These are phyloP conservation scores for Rhyacophila evoluta DNA, from an alignment of 2,888 invertebrate species.

Conservation along the genomic window DNA sequence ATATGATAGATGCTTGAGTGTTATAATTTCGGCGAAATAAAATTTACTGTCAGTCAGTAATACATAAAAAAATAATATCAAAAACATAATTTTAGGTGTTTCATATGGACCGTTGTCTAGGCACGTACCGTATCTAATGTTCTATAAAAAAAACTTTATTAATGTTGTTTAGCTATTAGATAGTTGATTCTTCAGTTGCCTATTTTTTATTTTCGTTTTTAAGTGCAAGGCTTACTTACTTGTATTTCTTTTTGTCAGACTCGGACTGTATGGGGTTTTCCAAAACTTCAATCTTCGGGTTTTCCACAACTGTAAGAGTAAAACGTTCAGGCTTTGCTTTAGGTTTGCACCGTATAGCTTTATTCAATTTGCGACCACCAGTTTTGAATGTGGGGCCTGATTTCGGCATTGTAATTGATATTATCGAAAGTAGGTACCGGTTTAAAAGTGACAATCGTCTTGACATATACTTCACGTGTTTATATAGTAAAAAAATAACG, in stretches of 20 bases:
- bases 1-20: too few species aligned
- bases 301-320: background rate
- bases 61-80: too few species aligned
- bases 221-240: constrained; percentile 62
- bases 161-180: too few species aligned
- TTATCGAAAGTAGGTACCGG: background rate
- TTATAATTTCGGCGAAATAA: too few species aligned
- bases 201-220: too few species aligned
- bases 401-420: constrained; percentile 29
- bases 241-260: constrained; percentile 83
- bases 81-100: too few species aligned
- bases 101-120: too few species aligned
- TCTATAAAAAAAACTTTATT: too few species aligned
- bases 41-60: too few species aligned
- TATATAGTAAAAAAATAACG: constrained; percentile 2
- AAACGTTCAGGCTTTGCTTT: constrained; percentile 26
- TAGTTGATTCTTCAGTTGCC: too few species aligned
- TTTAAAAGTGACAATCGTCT: background rate
- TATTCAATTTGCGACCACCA: constrained; percentile 25
- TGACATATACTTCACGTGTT: background rate
- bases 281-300: constrained; percentile 27
- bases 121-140: too few species aligned
- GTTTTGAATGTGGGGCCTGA: constrained; percentile 40
- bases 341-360: constrained; percentile 11
- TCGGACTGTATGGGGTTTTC: constrained; percentile 76